Conservation (phyloP, 2,888 invertebrate species). For the Sphaerophoria taeniata region DNA sequence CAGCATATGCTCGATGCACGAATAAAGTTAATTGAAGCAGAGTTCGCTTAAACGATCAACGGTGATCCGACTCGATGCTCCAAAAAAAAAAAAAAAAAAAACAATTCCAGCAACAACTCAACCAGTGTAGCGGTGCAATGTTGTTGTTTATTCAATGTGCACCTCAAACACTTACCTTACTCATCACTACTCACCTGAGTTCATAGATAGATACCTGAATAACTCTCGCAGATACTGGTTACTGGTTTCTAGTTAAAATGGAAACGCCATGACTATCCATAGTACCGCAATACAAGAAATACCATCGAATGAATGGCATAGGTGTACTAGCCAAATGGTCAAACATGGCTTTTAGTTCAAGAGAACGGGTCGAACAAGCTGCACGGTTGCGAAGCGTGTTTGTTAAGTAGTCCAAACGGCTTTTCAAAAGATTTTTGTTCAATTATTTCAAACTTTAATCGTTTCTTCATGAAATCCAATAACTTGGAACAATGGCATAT, state of each 20-base stretch:
- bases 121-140: background rate
- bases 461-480: too few relatives aligned
- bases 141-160: conserved; percentile 49
- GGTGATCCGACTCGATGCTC: conserved; percentile 2
- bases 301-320: conserved; percentile 51
- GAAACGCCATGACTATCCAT: conserved; percentile 58
- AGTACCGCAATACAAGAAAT: conserved; percentile 66
- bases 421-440: background rate
- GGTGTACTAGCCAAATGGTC: conserved; percentile 65
- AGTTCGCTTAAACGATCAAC: too few relatives aligned
- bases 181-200: conserved; percentile 57
- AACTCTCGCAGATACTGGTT: conserved; percentile 49
- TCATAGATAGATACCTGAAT: conserved; percentile 48
- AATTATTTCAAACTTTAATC: too few relatives aligned
- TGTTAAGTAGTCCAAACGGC: conserved; percentile 50
- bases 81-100: background rate
- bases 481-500: too few relatives aligned
- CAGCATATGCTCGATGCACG: too few relatives aligned
- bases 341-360: conserved; percentile 72
- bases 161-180: conserved; percentile 49
- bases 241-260: conserved; percentile 68
- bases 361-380: conserved; percentile 74
- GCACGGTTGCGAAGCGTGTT: conserved; percentile 52
- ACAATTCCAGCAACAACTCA: too few relatives aligned
- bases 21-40: too few relatives aligned